Evolutionary conservation across 2,888 invertebrate genomes (phyloP), one percentile per base, ranked within the genome.

Genomic region (Chrysolina haemoptera): DNA sequence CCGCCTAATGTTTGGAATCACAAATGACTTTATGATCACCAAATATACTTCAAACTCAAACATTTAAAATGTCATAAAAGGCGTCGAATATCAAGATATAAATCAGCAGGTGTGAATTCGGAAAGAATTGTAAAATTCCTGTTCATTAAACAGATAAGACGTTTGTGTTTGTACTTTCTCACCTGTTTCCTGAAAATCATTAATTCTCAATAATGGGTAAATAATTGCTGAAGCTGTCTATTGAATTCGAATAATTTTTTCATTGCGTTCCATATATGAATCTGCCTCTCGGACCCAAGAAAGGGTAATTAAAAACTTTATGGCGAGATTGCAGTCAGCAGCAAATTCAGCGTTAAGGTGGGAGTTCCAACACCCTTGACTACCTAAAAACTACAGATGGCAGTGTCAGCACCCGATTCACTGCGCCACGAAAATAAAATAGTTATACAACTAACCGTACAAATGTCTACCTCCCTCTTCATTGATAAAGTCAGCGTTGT

Each of bases 111-210:
- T 70, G 70, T 40, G 14, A 22, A 50, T 20, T 48, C 53, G 35
- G 27, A 40, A 53, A 53, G 53, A 67, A 53, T 63, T 63, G 62
- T 53, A 41, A 63, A 70, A 64, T 62, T 41, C 50, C 63, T 63
- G 62, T 41, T 64, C 50, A 70, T 63, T 41, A 71, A 67, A 68
- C 50, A 74, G 68, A 74, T 74, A 74, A 68, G 71, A 65, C 65
- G 53, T 65, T 74, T 65, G 65, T 62, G 68, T 68, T 68, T 53
- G 62, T 62, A 73, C 71, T 76, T 76, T 76, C 74, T 72, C 79
- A 79, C 78, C 79, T 79, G 79, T 62, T 79, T 79, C 79, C 79
- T 78, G 77, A 62, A 70, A 76, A 79, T 77, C 77, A 79, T 79
- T 78, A 76, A 76, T 76, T 76, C 73, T 73, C 79, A 75, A 79